phyloP scores from a whole-genome alignment of 2,888 invertebrate genomes.

The Anarsia innoxiella region DNA sequence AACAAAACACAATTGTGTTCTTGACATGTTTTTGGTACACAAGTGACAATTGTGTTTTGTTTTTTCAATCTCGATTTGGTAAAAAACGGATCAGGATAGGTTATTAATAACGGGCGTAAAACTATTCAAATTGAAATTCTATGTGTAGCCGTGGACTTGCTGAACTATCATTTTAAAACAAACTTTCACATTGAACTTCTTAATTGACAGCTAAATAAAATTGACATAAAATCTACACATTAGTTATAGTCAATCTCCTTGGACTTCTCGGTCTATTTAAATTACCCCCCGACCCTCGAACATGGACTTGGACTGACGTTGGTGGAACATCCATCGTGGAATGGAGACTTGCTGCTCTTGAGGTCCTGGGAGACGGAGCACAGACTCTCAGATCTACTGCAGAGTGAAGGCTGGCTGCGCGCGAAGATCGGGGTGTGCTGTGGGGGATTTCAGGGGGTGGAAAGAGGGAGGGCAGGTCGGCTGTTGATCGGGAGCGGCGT shows the following conservation, averaged over 20 bases:
- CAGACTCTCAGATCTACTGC: conserved; percentile 57
- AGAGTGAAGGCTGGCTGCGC: conserved; percentile 64
- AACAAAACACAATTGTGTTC: no score
- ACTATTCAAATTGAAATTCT: no score
- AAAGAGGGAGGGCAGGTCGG: conserved; percentile 85
- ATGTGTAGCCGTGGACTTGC: no score
- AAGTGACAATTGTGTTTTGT: no score
- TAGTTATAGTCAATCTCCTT: conserved; percentile 56
- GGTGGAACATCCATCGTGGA: conserved; percentile 55
- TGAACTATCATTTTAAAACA: no score
- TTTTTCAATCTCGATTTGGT: no score
- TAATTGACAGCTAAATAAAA: not conserved
- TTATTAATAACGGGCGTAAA: no score
- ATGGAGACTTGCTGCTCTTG: conserved; percentile 60
- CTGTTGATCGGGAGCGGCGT: conserved; percentile 86
- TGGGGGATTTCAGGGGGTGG: conserved; percentile 66
- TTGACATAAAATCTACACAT: conserved; percentile 38
- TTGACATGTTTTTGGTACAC: no score
- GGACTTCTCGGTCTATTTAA: conserved; percentile 58
- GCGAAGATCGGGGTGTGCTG: conserved; percentile 51
- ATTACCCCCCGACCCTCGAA: conserved; percentile 51
- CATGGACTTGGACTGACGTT: conserved; percentile 60
- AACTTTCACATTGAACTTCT: not conserved
- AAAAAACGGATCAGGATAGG: no score
- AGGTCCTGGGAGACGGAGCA: conserved; percentile 54